Evolutionary conservation across 2,797 vertebrate species (phyloP).

Genomic region (Hyperoplus lanceolatus): DNA sequence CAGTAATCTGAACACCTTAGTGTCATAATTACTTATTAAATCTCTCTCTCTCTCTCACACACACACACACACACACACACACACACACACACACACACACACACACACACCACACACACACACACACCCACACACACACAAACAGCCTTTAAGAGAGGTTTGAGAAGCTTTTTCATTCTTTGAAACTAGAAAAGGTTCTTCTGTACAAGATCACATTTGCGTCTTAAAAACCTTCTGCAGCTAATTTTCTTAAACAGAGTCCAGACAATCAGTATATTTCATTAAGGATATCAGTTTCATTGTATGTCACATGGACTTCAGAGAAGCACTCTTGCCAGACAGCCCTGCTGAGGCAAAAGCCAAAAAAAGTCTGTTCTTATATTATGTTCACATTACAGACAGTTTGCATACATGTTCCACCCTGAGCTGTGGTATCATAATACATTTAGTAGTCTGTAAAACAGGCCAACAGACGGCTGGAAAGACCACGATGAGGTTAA

Average conservation of each 20-base stretch:
- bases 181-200: neutral
- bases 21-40: conserved; percentile 22
- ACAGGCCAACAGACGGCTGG: conserved; percentile 1
- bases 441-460: conserved; percentile 39
- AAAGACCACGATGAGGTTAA: conserved; percentile 51
- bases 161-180: neutral
- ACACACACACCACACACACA: too few species aligned
- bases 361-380: conserved; percentile 9
- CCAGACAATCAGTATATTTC: neutral
- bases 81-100: too few species aligned
- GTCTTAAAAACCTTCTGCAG: neutral
- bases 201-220: neutral
- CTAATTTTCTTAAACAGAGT: neutral
- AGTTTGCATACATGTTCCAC: conserved; percentile 19
- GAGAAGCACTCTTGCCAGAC: conserved; percentile 29
- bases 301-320: neutral
- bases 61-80: too few species aligned
- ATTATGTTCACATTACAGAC: conserved; percentile 25
- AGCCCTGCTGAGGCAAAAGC: neutral
- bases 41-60: too few species aligned
- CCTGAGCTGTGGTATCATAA: conserved; percentile 33
- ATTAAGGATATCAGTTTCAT: neutral
- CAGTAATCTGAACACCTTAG: conserved; percentile 17
- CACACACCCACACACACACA: too few species aligned
- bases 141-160: neutral